Conservation (phyloP, 2,113 vertebrate species). For the Eretmochelys imbricata region DNA sequence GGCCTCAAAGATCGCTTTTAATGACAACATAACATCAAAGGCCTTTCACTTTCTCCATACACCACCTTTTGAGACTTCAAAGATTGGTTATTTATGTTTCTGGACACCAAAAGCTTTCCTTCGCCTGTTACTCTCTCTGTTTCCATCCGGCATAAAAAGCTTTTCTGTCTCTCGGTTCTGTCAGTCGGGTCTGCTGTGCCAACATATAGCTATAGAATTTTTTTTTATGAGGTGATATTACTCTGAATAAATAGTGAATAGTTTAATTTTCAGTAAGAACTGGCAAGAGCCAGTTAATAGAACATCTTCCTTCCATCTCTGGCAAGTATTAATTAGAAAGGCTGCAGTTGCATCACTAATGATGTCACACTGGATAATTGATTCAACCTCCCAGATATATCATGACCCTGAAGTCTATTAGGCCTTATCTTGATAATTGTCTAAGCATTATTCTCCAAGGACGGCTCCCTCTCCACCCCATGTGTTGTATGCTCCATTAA, state of each 20-base stretch:
- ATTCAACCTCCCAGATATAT: slow-evolving; percentile 31
- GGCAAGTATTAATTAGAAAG: slow-evolving; percentile 63
- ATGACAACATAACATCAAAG: slow-evolving; percentile 23
- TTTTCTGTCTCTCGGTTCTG: not conserved
- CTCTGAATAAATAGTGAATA: slow-evolving; percentile 41
- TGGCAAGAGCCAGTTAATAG: not conserved
- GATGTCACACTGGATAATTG: slow-evolving; percentile 30
- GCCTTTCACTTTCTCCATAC: slow-evolving; percentile 29
- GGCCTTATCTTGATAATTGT: slow-evolving; percentile 23
- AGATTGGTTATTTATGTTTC: slow-evolving; percentile 52
- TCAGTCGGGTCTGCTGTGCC: not conserved
- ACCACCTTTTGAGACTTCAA: slow-evolving; percentile 48
- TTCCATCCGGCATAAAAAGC: slow-evolving; percentile 29
- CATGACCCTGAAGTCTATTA: slow-evolving; percentile 50
- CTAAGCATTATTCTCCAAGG: slow-evolving; percentile 11
- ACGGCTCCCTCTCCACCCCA: not conserved
- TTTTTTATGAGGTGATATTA: slow-evolving; percentile 47
- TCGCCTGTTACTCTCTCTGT: not conserved
- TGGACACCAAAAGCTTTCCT: slow-evolving; percentile 41
- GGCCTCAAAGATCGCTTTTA: slow-evolving; percentile 14
- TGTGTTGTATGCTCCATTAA: not conserved
- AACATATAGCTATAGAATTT: not conserved
- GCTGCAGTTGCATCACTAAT: slow-evolving; percentile 39
- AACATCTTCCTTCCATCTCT: not conserved
- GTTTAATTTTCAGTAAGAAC: slow-evolving; percentile 44